Evolutionary conservation across 2,888 invertebrate species (phyloP).

Genomic region (Drosophila flavopinicola): DNA sequence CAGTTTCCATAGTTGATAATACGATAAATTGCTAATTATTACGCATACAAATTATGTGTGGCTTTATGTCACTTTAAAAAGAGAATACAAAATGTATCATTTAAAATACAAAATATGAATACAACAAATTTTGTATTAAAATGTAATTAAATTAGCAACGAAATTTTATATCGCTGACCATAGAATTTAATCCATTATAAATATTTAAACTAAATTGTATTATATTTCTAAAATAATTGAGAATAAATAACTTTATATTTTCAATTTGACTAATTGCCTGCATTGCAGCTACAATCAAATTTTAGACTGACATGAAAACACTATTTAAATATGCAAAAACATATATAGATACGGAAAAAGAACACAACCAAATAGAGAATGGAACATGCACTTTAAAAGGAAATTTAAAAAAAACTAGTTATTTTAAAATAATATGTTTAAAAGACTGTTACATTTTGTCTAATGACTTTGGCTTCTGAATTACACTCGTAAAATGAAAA

Average conservation of each 20-base stretch:
- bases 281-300: background rate
- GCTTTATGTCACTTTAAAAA: background rate
- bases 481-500: background rate
- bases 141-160: too few relatives aligned
- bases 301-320: too few relatives aligned
- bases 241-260: background rate
- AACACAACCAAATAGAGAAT: too few relatives aligned
- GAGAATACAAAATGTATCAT: background rate
- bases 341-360: too few relatives aligned
- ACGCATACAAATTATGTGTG: background rate
- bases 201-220: background rate
- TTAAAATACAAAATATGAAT: background rate
- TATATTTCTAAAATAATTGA: background rate
- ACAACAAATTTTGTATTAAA: too few relatives aligned
- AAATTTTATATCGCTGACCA: too few relatives aligned
- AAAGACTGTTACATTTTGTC: too few relatives aligned
- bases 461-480: background rate
- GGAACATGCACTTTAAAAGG: too few relatives aligned
- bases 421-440: too few relatives aligned
- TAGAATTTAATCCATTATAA: background rate
- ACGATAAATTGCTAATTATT: slow-evolving; percentile 10
- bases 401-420: too few relatives aligned
- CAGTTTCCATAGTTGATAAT: slow-evolving; percentile 6
- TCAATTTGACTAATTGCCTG: background rate
- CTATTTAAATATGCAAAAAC: background rate